phyloP scores from a whole-genome alignment of 2,797 vertebrate species.

The Gymnodraco acuticeps region DNA sequence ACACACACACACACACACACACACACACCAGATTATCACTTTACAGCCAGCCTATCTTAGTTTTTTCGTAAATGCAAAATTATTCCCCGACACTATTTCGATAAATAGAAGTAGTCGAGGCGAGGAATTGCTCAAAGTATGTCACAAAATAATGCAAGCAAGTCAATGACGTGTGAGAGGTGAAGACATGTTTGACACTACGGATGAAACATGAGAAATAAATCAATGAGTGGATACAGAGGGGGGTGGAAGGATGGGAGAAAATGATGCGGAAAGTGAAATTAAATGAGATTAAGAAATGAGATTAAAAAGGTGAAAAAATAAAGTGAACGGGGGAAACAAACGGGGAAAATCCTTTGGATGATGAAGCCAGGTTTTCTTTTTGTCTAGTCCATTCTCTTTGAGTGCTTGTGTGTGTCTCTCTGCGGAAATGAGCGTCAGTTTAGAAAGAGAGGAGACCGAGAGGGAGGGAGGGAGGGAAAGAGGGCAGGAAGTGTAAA shows the following conservation, averaged over 20 bases:
- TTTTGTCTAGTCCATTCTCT: constrained; percentile 75
- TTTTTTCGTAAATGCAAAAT: constrained; percentile 39
- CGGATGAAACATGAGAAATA: constrained; percentile 42
- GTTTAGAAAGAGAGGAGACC: constrained; percentile 59
- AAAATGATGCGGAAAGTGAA: not conserved
- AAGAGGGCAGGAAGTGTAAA: constrained; percentile 43
- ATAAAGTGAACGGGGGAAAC: constrained; percentile 52
- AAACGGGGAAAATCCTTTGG: constrained; percentile 48
- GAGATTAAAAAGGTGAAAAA: constrained; percentile 40
- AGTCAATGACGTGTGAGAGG: constrained; percentile 42
- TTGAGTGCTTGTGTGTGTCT: constrained; percentile 77
- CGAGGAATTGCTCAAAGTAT: constrained; percentile 36
- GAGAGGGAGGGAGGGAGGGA: constrained; percentile 15
- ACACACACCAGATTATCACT: constrained; percentile 49
- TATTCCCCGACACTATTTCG: constrained; percentile 15
- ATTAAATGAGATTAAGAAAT: constrained; percentile 34
- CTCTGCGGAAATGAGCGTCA: constrained; percentile 62
- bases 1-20: constrained; percentile 45
- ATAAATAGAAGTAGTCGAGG: constrained; percentile 26
- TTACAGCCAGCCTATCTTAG: constrained; percentile 16
- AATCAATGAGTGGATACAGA: constrained; percentile 60
- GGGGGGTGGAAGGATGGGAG: constrained; percentile 11
- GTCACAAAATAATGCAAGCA: constrained; percentile 54
- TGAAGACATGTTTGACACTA: constrained; percentile 34
- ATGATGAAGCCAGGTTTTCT: constrained; percentile 50